These are phyloP conservation scores for Callopanchax toddi DNA, from an alignment of 2,113 vertebrate genomes.

Conservation along the genomic window DNA sequence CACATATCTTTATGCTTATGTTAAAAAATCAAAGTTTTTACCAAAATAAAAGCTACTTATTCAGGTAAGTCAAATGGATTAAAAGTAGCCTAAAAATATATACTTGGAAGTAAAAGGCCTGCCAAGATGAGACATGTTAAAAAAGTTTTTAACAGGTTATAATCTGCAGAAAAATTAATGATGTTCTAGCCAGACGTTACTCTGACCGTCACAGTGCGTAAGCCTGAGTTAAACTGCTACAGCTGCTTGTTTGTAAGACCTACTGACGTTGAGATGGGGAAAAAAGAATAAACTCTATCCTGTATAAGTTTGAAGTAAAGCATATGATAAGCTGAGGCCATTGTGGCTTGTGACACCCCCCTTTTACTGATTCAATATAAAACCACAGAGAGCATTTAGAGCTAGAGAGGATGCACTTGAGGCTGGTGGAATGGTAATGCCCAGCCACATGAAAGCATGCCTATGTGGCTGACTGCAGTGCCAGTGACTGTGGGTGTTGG, in stretches of 20 bases:
- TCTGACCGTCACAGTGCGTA: neutral
- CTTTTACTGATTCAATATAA: conserved; percentile 52
- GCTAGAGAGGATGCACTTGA: conserved; percentile 53
- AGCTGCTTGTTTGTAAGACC: conserved; percentile 52
- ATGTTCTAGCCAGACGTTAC: neutral
- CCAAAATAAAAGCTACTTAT: neutral
- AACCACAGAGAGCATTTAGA: conserved; percentile 55
- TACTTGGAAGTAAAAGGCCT: neutral
- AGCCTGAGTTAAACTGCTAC: neutral
- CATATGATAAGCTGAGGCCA: conserved; percentile 48
- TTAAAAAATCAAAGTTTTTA: neutral
- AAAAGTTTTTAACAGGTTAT: neutral
- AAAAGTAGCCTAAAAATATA: neutral
- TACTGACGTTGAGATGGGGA: conserved; percentile 42
- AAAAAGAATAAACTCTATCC: conserved; percentile 38
- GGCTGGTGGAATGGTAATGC: conserved; percentile 32
- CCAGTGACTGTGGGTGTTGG: conserved; percentile 34
- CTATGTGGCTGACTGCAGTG: conserved; percentile 25
- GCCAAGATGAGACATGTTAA: too few relatives aligned
- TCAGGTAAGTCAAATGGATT: neutral
- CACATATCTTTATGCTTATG: neutral
- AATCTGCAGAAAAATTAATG: neutral
- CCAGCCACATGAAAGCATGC: conserved; percentile 56
- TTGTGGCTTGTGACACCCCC: conserved; percentile 51
- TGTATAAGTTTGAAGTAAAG: conserved; percentile 55